Conservation (phyloP, 2,888 invertebrate genomes). For the Drymonia ruficornis region DNA sequence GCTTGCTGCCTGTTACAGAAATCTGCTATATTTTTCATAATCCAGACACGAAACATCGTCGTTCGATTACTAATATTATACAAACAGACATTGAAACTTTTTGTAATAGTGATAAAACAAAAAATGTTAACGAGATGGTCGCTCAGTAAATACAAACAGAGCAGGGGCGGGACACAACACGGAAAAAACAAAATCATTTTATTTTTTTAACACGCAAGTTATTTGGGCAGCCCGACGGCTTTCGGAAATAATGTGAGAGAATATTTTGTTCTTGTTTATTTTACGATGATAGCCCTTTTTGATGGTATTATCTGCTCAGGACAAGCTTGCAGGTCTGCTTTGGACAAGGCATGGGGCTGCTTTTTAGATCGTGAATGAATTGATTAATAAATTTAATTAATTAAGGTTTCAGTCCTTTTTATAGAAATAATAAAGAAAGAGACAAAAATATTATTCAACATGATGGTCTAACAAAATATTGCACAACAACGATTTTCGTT, state of each 20-base stretch:
- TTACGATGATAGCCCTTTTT: background rate
- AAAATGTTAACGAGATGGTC: slow-evolving; percentile 31
- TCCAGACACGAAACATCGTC: background rate
- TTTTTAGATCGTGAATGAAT: background rate
- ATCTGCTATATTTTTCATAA: too few species aligned
- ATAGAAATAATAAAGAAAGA: too few species aligned
- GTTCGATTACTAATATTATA: background rate
- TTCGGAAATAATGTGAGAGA: slow-evolving; percentile 1
- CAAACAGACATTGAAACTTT: slow-evolving; percentile 37
- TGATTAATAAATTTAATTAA: too few species aligned
- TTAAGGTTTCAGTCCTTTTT: too few species aligned
- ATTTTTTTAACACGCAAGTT: slow-evolving; percentile 35
- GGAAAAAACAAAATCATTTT: slow-evolving; percentile 41
- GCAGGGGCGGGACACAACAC: slow-evolving; percentile 10
- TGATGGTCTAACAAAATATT: too few species aligned
- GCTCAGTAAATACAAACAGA: slow-evolving; percentile 31
- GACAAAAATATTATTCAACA: too few species aligned
- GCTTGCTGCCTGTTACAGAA: too few species aligned
- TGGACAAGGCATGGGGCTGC: background rate
- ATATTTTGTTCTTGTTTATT: background rate
- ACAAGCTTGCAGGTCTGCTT: too few species aligned
- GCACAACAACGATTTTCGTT: too few species aligned
- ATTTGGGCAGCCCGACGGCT: slow-evolving; percentile 14
- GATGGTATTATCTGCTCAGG: too few species aligned
- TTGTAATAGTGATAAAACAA: slow-evolving; percentile 31